Evolutionary conservation across 2,113 vertebrate species (phyloP).

Genomic region (Sinocyclocheilus anophthalmus): DNA sequence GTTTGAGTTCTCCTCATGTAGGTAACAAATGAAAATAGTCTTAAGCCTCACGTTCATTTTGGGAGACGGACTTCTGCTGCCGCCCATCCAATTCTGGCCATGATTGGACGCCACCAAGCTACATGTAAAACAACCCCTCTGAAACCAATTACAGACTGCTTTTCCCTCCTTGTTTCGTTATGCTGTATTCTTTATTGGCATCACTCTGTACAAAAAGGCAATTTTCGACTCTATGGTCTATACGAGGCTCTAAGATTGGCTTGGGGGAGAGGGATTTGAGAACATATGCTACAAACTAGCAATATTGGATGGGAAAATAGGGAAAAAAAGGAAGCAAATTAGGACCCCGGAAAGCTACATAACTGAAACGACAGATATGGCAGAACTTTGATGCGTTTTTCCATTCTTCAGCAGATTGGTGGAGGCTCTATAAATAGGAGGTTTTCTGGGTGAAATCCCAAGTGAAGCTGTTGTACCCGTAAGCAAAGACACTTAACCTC

Average conservation of each 20-base stretch:
- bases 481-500: slow-evolving; percentile 42
- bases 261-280: slow-evolving; percentile 42
- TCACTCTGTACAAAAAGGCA: slow-evolving; percentile 28
- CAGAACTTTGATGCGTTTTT: slow-evolving; percentile 22
- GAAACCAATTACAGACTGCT: slow-evolving; percentile 71
- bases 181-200: slow-evolving; percentile 29
- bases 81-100: neutral
- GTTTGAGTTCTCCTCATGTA: neutral
- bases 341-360: slow-evolving; percentile 4
- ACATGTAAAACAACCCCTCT: slow-evolving; percentile 64
- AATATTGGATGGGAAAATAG: slow-evolving; percentile 28
- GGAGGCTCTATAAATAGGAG: slow-evolving; percentile 25
- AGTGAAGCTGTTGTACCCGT: slow-evolving; percentile 27
- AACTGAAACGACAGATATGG: slow-evolving; percentile 8
- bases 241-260: slow-evolving; percentile 33
- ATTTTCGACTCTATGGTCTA: slow-evolving; percentile 27
- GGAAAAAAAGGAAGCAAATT: slow-evolving; percentile 7
- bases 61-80: neutral
- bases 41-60: slow-evolving; percentile 7
- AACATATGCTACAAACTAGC: slow-evolving; percentile 38
- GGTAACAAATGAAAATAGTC: slow-evolving; percentile 8
- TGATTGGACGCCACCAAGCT: slow-evolving; percentile 38
- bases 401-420: slow-evolving; percentile 33
- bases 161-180: neutral
- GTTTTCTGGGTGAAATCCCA: slow-evolving; percentile 35